These are phyloP conservation scores for Abrostola tripartita DNA, from an alignment of 2,888 invertebrate species.

Conservation along the genomic window DNA sequence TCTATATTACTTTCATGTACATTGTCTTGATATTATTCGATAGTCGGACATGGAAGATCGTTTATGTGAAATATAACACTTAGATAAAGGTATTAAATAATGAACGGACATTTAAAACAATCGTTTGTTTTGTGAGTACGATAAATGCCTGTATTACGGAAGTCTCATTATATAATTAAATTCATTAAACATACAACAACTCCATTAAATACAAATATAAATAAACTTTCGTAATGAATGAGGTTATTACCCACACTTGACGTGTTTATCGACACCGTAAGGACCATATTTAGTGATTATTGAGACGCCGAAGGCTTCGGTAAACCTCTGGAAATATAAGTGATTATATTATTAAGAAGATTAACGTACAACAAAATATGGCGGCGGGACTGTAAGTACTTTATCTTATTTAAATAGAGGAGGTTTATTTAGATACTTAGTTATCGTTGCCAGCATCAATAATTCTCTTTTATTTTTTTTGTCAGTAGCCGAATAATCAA, in stretches of 20 bases:
- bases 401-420: conserved; percentile 1
- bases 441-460: too few relatives aligned
- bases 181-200: conserved; percentile 2
- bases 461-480: too few relatives aligned
- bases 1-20: conserved; percentile 14
- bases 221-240: conserved; percentile 4
- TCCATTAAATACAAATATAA: not conserved
- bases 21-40: conserved; percentile 7
- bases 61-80: not conserved
- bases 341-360: not conserved
- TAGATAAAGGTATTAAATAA: not conserved
- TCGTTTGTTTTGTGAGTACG: not conserved
- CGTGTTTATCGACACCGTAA: conserved; percentile 5
- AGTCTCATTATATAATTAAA: not conserved
- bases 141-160: not conserved
- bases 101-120: not conserved
- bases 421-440: too few relatives aligned
- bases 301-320: not conserved
- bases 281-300: conserved; percentile 6
- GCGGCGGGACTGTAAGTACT: conserved; percentile 69
- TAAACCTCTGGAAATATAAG: not conserved
- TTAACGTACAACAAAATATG: conserved; percentile 41
- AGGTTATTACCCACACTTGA: conserved; percentile 9
- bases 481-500: too few relatives aligned
- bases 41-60: not conserved